Base-by-base conservation (phyloP, 1,140 invertebrate genomes). In the Oryctes rhinoceros region DNA sequence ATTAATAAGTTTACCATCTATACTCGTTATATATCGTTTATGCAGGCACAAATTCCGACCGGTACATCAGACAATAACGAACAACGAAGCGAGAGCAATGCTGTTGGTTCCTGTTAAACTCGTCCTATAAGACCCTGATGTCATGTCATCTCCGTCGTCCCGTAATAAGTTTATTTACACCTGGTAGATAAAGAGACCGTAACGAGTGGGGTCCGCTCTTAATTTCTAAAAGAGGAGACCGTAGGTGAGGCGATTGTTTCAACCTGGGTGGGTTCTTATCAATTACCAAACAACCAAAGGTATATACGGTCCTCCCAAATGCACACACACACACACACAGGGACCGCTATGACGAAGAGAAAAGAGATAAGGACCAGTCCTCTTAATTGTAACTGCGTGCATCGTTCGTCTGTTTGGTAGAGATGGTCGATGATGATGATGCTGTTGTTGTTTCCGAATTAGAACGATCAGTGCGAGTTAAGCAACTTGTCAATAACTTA, bases 401-500 rank as follows among this genome's bases (percentile, higher is more conserved):
- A 18, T 18, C 20, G 65, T 18, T 24, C 20, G 65, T 67, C 53
- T 20, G 7, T 20, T 62, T 44, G 39, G 39, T 1, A 44, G 39
- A 5, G 39, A 44, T 44, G 39, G 39, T 44, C 39, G 39, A 44
- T 44, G 39, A 7, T 44, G 39, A 7, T 44, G 39, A 44, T 44
- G 39, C 9, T 44, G 39, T 44, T 44, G 39, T 44, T 44, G 39
- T 44, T 44, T 10, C 39, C 35, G 67, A 71, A 71, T 71, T 71
- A 47, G 74, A 44, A 4, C 30, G 35, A 48, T 76, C 74, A 47
- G 1, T 37, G 30, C 74, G 74, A 76, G 74, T 76, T 76, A 76
- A 44, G 74, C 10, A 76, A 76, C 74, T 76, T 76, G 74, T 76
- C 74, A 76, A 76, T 76, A 76, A 76, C 74, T 76, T 76, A 76